Percentiles rank a stretch among this genome's conserved stretches.
Conservation (phyloP, 2,797 vertebrate genomes). For the Decapterus maruadsi region DNA sequence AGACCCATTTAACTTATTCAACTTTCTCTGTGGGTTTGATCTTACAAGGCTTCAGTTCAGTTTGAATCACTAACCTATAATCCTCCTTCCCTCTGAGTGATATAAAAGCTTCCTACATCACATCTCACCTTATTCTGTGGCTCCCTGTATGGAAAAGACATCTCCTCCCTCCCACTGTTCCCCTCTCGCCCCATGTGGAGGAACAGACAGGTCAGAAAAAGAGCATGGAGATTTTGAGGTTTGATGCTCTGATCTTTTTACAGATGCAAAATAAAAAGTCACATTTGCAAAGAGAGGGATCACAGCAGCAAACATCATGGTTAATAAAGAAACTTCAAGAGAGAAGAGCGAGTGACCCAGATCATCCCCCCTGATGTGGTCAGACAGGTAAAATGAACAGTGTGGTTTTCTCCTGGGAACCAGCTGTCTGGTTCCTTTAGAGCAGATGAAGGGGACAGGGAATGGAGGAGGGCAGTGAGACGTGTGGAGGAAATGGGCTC, state of each 20-base stretch:
- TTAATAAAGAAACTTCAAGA: slow-evolving; percentile 5
- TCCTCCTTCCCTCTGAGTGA: background rate
- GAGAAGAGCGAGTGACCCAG: background rate
- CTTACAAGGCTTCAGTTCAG: background rate
- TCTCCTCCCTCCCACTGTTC: slow-evolving; percentile 19
- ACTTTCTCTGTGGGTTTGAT: background rate
- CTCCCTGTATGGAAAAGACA: slow-evolving; percentile 58
- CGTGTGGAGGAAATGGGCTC: slow-evolving; percentile 33
- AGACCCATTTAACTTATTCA: background rate
- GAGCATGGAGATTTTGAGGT: slow-evolving; percentile 60
- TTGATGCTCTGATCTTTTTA: slow-evolving; percentile 55
- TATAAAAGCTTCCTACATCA: background rate
- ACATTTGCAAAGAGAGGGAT: background rate
- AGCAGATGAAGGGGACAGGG: slow-evolving; percentile 17
- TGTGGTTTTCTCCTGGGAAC: slow-evolving; percentile 22
- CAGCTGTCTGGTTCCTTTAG: slow-evolving; percentile 23
- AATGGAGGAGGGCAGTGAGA: slow-evolving; percentile 27
- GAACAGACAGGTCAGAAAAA: slow-evolving; percentile 46
- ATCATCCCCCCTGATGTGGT: background rate
- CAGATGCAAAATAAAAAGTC: slow-evolving; percentile 23
- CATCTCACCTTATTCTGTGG: slow-evolving; percentile 8
- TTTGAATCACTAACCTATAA: slow-evolving; percentile 30
- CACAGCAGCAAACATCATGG: slow-evolving; percentile 15
- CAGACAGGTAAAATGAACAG: slow-evolving; percentile 39
- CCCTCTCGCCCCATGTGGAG: slow-evolving; percentile 29